These are phyloP conservation scores for Stenodema calcarata DNA, from an alignment of 2,888 invertebrate species.

Conservation along the genomic window DNA sequence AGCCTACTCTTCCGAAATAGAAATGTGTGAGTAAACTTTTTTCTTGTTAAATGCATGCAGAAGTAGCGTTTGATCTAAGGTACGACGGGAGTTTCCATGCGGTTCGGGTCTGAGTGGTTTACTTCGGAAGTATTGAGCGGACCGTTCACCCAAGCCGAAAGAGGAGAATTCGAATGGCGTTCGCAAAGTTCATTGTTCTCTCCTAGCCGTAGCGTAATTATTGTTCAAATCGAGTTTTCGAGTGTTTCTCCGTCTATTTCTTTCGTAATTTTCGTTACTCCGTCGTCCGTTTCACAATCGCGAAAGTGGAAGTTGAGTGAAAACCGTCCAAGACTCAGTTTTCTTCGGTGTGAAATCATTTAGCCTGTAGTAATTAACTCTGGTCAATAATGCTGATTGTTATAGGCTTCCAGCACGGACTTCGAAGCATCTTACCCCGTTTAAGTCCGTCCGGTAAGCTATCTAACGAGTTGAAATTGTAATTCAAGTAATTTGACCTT, in stretches of 20 bases:
- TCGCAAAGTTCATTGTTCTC: constrained; percentile 67
- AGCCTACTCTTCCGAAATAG: constrained; percentile 57
- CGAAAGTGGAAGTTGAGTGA: constrained; percentile 25
- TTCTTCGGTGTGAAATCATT: constrained; percentile 41
- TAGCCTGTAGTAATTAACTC: constrained; percentile 57
- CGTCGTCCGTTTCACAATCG: background rate
- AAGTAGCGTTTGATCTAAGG: constrained; percentile 5
- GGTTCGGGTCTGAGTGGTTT: constrained; percentile 46
- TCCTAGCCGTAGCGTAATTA: constrained; percentile 56
- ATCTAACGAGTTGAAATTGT: background rate
- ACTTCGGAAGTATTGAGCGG: constrained; percentile 61
- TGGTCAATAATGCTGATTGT: constrained; percentile 57
- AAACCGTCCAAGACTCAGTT: constrained; percentile 18
- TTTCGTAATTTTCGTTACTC: constrained; percentile 5
- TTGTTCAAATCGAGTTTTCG: constrained; percentile 52
- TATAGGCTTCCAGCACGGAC: constrained; percentile 35
- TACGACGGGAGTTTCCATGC: constrained; percentile 21
- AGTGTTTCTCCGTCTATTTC: background rate
- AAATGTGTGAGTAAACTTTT: constrained; percentile 58
- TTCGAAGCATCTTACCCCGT: constrained; percentile 8
- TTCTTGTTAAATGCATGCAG: constrained; percentile 49
- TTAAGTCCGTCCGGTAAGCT: constrained; percentile 32
- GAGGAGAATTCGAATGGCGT: constrained; percentile 66
- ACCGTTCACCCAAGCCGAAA: constrained; percentile 63
- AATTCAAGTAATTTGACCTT: background rate